phyloP scores from a whole-genome alignment of 2,888 invertebrate species.

The Polietes domitor region DNA sequence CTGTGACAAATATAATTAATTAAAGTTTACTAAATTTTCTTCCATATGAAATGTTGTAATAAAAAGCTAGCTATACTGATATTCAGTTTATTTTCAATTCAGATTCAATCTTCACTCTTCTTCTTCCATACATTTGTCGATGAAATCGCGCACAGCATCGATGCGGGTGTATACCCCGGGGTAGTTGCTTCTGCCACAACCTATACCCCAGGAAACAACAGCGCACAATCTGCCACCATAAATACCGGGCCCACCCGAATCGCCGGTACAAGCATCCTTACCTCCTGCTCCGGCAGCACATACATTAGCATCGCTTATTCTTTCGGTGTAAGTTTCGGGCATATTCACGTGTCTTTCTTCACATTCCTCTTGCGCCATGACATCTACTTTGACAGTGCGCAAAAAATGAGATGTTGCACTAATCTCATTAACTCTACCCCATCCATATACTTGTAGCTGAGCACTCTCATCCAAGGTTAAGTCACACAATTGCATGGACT shows the following conservation, averaged over 20 bases:
- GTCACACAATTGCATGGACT: slow-evolving; percentile 71
- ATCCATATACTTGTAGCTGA: slow-evolving; percentile 73
- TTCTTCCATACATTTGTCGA: too few species aligned
- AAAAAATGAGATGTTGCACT: neutral
- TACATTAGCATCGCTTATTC: neutral
- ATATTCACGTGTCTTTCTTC: neutral
- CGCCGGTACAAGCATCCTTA: neutral
- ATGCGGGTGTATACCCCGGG: slow-evolving; percentile 86
- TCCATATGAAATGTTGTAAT: too few species aligned
- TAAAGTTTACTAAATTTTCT: too few species aligned
- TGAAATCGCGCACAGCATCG: slow-evolving; percentile 10
- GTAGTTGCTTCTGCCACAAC: slow-evolving; percentile 75
- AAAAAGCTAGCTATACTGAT: too few species aligned
- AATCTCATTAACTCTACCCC: slow-evolving; percentile 70
- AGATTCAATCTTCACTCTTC: too few species aligned
- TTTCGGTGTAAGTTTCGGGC: neutral
- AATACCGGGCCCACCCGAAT: slow-evolving; percentile 12
- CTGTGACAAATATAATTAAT: too few species aligned
- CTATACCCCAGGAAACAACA: neutral
- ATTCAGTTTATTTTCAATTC: too few species aligned
- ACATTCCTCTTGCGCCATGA: neutral
- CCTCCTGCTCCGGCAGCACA: slow-evolving; percentile 10
- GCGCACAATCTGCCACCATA: neutral
- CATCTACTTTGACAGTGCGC: neutral
- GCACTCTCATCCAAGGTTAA: slow-evolving; percentile 66